Evolutionary conservation across 2,888 invertebrate species (phyloP), one percentile per base, ranked within the genome.

Genomic region (Phengaris alcon): DNA sequence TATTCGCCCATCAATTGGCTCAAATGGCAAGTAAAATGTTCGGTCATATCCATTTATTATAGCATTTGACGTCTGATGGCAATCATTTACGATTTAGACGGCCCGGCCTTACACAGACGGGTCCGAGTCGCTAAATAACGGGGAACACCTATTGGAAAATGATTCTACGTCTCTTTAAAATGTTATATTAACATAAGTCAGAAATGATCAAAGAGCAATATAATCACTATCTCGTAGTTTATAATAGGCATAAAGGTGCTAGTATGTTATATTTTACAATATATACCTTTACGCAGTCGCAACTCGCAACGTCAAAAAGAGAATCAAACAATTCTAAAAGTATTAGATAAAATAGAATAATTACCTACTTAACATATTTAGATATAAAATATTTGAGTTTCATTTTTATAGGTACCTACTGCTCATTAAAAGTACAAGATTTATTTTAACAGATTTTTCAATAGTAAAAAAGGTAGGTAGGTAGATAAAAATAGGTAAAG

Each of bases 21-120:
- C 35, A 72, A 72, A 72, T 54, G 72, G 72, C 72, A 72, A 72
- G 72, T 52, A 52, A 72, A 72, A 72, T 72, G 72, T 72, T 72
- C 72, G 72, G 72, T 52, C 72, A 72, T 72, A 35, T 72, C 72
- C 72, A 72, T 72, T 72, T 72, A 72, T 72, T 72, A 72, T 72
- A 54, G 72, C 72, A 51, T 52, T 72, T 72, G 72, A 72, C 72
- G 52, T 72, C 51, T 54, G 72, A 72, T 72, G 52, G 72, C 35
- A 72, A 54, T 72, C 72, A 54, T 72, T 72, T 72, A 72, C 72
- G 72, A 35, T 35, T 52, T 35, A 22, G 72, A 72, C 72, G 54
- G 52, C 22, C n/a, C 8, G 22, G 51, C 72, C 72, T 72, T 72
- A 72, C 54, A 72, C 15, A 54, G 35, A 72, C 4, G 22, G 54